These are phyloP conservation scores for Drosophila santomea DNA, from an alignment of 1,140 invertebrate genomes.

Conservation along the genomic window DNA sequence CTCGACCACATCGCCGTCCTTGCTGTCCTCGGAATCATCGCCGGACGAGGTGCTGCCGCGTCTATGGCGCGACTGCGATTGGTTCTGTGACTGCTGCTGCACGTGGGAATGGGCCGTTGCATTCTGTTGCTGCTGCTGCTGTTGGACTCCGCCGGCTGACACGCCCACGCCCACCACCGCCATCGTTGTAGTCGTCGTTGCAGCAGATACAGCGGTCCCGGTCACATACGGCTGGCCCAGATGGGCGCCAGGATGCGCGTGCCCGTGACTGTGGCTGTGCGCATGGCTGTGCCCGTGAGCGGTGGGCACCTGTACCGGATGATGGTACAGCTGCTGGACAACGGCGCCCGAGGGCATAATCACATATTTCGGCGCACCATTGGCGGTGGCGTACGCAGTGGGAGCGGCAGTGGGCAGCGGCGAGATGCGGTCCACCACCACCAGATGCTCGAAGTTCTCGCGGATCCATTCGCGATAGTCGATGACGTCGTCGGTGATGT, in stretches of 20 bases:
- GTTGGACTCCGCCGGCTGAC: slow-evolving; percentile 9
- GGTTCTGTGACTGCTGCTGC: slow-evolving; percentile 25
- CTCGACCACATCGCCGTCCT: slow-evolving; percentile 76
- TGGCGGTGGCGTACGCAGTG: slow-evolving; percentile 49
- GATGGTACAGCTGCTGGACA: slow-evolving; percentile 71
- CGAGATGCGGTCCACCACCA: slow-evolving; percentile 64
- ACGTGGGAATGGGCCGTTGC: neutral
- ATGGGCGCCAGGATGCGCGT: slow-evolving; percentile 27
- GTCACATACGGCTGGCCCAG: slow-evolving; percentile 52
- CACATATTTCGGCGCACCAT: slow-evolving; percentile 68
- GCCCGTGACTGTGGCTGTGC: slow-evolving; percentile 19
- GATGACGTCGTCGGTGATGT: slow-evolving; percentile 97
- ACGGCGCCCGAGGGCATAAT: slow-evolving; percentile 63
- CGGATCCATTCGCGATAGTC: slow-evolving; percentile 93
- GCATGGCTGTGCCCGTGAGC: slow-evolving; percentile 25
- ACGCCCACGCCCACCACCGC: slow-evolving; percentile 33
- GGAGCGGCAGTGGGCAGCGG: slow-evolving; percentile 55
- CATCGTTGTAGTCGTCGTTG: slow-evolving; percentile 43
- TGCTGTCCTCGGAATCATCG: slow-evolving; percentile 83
- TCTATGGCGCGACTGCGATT: slow-evolving; percentile 57
- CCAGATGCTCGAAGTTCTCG: slow-evolving; percentile 85
- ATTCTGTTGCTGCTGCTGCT: slow-evolving; percentile 38
- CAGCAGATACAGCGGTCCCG: slow-evolving; percentile 19
- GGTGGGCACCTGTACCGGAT: slow-evolving; percentile 52
- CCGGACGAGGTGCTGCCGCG: slow-evolving; percentile 82